A percentile compares a stretch with the other conserved stretches of the same genome.
Conservation (phyloP, 2,888 invertebrate species). For the Clunio marinus region DNA sequence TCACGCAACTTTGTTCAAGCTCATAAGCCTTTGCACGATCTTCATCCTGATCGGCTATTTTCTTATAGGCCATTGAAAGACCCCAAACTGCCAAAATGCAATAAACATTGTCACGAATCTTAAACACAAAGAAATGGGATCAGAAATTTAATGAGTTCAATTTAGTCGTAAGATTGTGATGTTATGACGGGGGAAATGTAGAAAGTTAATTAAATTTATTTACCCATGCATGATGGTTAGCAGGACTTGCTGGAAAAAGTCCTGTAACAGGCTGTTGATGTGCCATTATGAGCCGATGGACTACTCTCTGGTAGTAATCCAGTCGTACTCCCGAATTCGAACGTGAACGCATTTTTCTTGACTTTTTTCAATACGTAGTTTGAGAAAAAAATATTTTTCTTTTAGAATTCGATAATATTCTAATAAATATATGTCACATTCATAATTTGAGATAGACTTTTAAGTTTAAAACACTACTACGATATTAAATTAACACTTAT, state of each 20-base stretch:
- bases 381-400: background rate
- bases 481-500: too few species aligned
- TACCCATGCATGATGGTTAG: constrained; percentile 89
- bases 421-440: too few species aligned
- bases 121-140: background rate
- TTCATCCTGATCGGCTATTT: constrained; percentile 98
- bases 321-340: constrained; percentile 89
- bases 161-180: background rate
- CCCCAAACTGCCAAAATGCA: constrained; percentile 98
- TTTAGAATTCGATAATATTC: background rate
- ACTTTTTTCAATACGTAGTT: constrained; percentile 10
- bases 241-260: constrained; percentile 83
- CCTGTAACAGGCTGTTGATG: constrained; percentile 97
- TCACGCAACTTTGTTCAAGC: constrained; percentile 88
- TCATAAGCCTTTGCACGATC: constrained; percentile 97
- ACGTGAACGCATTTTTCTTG: constrained; percentile 67
- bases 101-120: constrained; percentile 93
- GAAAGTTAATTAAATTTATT: constrained; percentile 1
- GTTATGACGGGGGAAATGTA: background rate
- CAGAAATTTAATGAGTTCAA: background rate
- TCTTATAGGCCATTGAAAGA: constrained; percentile 95
- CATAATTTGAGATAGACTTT: too few species aligned
- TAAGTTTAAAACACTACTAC: too few species aligned
- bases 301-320: constrained; percentile 93
- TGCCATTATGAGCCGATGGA: constrained; percentile 87